Evolutionary conservation across 2,888 invertebrate genomes (phyloP).

Genomic region (Eupithecia insigniata): DNA sequence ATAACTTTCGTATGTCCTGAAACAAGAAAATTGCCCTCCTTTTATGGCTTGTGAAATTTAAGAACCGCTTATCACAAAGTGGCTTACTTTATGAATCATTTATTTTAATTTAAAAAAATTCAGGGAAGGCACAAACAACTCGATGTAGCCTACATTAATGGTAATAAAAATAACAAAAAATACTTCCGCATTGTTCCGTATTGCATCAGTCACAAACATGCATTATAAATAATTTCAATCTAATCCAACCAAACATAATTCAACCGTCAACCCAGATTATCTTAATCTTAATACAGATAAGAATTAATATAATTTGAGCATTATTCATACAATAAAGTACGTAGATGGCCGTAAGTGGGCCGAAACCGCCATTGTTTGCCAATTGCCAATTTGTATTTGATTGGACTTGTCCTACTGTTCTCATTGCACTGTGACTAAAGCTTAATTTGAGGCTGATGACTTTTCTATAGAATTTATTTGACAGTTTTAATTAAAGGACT

Average conservation of each 20-base stretch:
- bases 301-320: constrained; percentile 67
- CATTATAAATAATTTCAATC: neutral
- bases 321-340: constrained; percentile 61
- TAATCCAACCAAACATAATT: constrained; percentile 7
- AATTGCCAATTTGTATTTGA: constrained; percentile 35
- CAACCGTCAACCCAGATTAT: constrained; percentile 51
- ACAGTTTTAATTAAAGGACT: neutral
- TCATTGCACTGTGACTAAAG: constrained; percentile 31
- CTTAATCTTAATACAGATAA: constrained; percentile 58
- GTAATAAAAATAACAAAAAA: neutral
- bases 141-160: neutral
- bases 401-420: constrained; percentile 29
- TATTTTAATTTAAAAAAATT: neutral
- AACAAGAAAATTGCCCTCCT: neutral
- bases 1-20: constrained; percentile 6
- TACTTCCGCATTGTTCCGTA: neutral
- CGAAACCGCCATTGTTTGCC: constrained; percentile 27
- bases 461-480: constrained; percentile 11
- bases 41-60: constrained; percentile 6
- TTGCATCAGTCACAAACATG: neutral
- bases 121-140: neutral
- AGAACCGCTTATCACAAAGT: neutral
- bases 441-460: constrained; percentile 24
- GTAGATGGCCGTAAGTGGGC: constrained; percentile 69
- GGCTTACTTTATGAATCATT: neutral